phyloP scores from a whole-genome alignment of 2,888 invertebrate species.

The Amblyjoppa fuscipennis region DNA sequence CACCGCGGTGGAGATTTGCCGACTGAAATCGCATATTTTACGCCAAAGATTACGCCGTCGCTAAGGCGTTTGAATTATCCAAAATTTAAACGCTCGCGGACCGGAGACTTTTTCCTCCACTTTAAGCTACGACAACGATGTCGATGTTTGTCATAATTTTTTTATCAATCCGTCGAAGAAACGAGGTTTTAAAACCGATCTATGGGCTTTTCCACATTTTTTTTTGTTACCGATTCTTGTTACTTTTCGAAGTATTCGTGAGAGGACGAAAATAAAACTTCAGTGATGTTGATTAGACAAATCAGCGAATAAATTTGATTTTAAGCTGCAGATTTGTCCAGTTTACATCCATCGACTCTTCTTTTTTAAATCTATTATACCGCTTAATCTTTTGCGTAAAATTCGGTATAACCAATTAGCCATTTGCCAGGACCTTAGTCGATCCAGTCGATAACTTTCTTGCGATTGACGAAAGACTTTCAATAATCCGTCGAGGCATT shows the following conservation, averaged over 20 bases:
- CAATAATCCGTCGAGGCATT: not conserved
- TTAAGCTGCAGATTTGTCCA: not conserved
- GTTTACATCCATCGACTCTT: not conserved
- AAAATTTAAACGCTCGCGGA: not conserved
- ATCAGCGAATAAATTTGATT: too few species aligned
- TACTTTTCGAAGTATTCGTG: too few species aligned
- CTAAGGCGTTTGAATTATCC: not conserved
- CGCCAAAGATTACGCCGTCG: not conserved
- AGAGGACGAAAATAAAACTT: too few species aligned
- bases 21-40: not conserved
- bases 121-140: too few species aligned
- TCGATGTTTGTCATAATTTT: too few species aligned
- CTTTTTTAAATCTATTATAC: not conserved
- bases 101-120: not conserved
- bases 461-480: not conserved
- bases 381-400: not conserved
- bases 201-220: too few species aligned
- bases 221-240: too few species aligned
- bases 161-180: too few species aligned
- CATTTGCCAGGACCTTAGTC: not conserved
- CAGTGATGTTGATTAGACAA: too few species aligned
- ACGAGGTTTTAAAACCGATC: too few species aligned
- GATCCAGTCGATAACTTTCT: not conserved
- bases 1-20: not conserved
- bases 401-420: not conserved